A percentile compares a stretch with the other conserved stretches of the same genome.
Evolutionary conservation across 2,113 vertebrate genomes (phyloP).

Genomic region (Panurus biarmicus): DNA sequence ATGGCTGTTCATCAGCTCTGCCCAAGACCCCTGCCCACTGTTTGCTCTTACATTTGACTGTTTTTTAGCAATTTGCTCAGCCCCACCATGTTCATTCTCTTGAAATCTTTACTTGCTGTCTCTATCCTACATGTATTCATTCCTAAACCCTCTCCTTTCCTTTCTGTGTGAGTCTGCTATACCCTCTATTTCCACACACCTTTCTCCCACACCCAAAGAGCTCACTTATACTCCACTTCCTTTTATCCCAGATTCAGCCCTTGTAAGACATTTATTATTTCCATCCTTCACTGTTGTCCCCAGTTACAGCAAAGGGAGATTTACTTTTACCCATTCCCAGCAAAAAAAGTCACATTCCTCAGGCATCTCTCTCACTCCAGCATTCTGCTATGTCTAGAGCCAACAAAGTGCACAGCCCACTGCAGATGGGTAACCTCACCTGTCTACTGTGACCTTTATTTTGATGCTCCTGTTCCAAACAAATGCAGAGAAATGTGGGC

Average conservation of each 20-base stretch:
- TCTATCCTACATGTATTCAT: neutral
- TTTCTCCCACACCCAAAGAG: neutral
- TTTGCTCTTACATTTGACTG: neutral
- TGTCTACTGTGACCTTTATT: neutral
- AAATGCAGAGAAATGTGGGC: rapidly evolving
- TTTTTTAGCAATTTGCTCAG: neutral
- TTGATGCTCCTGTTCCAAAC: neutral
- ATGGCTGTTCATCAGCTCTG: neutral
- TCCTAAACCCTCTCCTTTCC: neutral
- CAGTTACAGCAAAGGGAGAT: neutral
- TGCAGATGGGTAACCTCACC: neutral
- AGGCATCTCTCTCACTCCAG: neutral
- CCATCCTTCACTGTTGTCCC: slow-evolving; percentile 14
- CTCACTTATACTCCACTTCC: neutral
- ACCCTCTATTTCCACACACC: neutral
- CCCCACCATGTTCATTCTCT: neutral
- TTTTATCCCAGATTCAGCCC: neutral
- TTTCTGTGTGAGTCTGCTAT: neutral
- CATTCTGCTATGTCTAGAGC: neutral
- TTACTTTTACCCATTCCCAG: neutral
- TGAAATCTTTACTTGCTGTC: neutral
- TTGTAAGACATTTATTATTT: neutral
- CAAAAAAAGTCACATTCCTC: neutral
- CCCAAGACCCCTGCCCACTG: neutral
- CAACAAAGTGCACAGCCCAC: neutral